Conservation (phyloP, 2,888 invertebrate genomes). For the Ryuthela nishihirai region DNA sequence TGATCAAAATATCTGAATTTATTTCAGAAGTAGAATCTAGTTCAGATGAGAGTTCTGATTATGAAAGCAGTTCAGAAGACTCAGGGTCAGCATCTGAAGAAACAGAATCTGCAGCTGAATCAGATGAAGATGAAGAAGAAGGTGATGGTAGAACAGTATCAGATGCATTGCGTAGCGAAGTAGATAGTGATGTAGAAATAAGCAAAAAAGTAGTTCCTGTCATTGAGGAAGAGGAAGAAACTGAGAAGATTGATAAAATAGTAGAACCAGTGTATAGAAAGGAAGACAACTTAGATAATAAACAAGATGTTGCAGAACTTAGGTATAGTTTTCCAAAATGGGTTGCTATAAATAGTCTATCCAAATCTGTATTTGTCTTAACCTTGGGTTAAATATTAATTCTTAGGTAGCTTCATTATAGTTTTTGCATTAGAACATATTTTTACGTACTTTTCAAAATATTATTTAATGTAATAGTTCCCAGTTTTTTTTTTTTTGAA, state of each 20-base stretch:
- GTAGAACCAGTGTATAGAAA: slow-evolving; percentile 12
- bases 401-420: too few species aligned
- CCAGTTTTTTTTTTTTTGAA: too few species aligned
- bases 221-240: slow-evolving; percentile 15
- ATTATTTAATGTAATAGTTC: too few species aligned
- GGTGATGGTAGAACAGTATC: neutral
- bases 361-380: too few species aligned
- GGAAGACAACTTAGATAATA: too few species aligned
- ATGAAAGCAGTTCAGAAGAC: slow-evolving; percentile 39
- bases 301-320: too few species aligned
- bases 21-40: slow-evolving; percentile 34
- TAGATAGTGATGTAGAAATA: slow-evolving; percentile 9
- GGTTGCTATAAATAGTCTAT: too few species aligned
- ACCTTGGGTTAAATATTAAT: too few species aligned
- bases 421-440: too few species aligned
- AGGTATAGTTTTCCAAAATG: too few species aligned
- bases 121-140: slow-evolving; percentile 41
- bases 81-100: slow-evolving; percentile 42
- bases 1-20: too few species aligned
- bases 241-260: neutral
- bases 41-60: slow-evolving; percentile 40
- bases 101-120: slow-evolving; percentile 41
- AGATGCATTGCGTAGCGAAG: slow-evolving; percentile 11
- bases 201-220: slow-evolving; percentile 1
- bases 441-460: too few species aligned